A percentile compares a stretch with the other conserved stretches of the same genome.
Conservation (phyloP, 2,888 invertebrate species). For the Noctua janthina region DNA sequence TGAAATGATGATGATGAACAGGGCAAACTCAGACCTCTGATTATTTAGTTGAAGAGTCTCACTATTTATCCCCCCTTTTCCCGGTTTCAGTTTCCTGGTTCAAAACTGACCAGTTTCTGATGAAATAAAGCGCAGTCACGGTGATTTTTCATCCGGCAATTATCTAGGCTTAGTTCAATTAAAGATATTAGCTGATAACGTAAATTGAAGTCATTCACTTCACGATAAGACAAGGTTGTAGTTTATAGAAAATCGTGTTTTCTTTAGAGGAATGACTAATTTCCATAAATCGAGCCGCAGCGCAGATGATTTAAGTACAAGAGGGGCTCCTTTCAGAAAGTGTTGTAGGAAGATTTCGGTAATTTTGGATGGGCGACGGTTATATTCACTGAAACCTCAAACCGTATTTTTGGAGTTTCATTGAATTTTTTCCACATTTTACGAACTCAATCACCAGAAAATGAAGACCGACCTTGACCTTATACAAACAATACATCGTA, state of each 20-base stretch:
- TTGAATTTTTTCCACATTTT: neutral
- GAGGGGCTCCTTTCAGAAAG: too few relatives aligned
- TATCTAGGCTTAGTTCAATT: neutral
- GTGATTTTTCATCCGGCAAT: constrained; percentile 9
- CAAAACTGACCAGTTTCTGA: neutral
- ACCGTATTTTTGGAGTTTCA: neutral
- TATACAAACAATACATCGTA: too few relatives aligned
- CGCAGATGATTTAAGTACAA: too few relatives aligned
- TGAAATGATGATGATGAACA: too few relatives aligned
- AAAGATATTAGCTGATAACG: constrained; percentile 2
- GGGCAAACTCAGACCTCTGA: too few relatives aligned
- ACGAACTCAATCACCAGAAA: neutral
- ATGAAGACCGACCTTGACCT: too few relatives aligned
- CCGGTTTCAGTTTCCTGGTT: too few relatives aligned
- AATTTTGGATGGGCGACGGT: too few relatives aligned
- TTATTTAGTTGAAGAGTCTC: too few relatives aligned
- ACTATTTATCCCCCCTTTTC: too few relatives aligned
- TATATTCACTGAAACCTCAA: neutral
- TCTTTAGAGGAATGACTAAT: neutral
- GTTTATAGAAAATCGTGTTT: neutral
- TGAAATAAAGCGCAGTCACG: constrained; percentile 1
- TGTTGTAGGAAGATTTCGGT: too few relatives aligned
- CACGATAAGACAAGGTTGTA: constrained; percentile 12
- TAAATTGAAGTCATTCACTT: constrained; percentile 19
- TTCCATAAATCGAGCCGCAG: neutral